A percentile compares a stretch with the other conserved stretches of the same genome.
These are phyloP conservation scores for Suillia variegata DNA, from an alignment of 2,888 invertebrate species.

Conservation along the genomic window DNA sequence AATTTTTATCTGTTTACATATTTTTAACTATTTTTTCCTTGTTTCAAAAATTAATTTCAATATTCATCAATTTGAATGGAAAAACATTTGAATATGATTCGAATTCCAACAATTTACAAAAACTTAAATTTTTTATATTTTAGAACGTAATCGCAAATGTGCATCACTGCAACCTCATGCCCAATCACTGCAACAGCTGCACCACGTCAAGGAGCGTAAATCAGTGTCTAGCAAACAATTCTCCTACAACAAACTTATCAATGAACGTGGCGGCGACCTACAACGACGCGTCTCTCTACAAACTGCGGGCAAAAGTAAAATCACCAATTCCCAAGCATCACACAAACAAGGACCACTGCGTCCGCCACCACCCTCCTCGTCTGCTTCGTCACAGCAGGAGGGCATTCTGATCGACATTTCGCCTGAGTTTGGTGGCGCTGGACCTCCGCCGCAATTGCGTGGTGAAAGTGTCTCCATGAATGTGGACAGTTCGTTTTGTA, in stretches of 20 bases:
- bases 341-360: constrained; percentile 60
- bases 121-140: not conserved
- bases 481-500: constrained; percentile 61
- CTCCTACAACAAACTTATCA: constrained; percentile 80
- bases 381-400: constrained; percentile 62
- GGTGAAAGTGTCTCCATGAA: constrained; percentile 49
- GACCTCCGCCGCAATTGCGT: constrained; percentile 23
- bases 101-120: too few species aligned
- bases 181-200: constrained; percentile 23
- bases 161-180: constrained; percentile 44
- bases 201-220: constrained; percentile 57
- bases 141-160: constrained; percentile 61
- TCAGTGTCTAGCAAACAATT: constrained; percentile 71
- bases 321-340: constrained; percentile 23
- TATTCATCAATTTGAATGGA: too few species aligned
- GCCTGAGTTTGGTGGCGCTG: constrained; percentile 58
- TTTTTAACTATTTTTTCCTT: too few species aligned
- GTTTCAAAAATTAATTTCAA: too few species aligned
- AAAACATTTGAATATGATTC: too few species aligned
- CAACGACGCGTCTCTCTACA: constrained; percentile 34
- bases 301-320: constrained; percentile 39
- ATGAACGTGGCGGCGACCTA: constrained; percentile 64
- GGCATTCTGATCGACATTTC: constrained; percentile 79
- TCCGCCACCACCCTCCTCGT: constrained; percentile 59
- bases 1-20: too few species aligned